Evolutionary conservation across 2,113 vertebrate species (phyloP), one percentile per base, ranked within the genome.

Genomic region (Manacus vitellinus): DNA sequence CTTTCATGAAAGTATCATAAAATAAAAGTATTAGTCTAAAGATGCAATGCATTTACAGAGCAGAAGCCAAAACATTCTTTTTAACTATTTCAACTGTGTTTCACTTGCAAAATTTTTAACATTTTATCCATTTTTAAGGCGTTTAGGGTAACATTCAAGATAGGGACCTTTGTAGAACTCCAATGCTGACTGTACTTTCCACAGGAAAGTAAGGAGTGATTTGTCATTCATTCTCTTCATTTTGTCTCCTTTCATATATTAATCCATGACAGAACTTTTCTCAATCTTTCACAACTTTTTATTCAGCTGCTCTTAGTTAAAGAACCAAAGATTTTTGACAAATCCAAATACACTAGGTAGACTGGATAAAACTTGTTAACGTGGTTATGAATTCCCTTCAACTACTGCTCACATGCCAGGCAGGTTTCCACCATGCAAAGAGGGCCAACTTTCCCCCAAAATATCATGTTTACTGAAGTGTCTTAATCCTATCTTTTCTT

Each of bases 371-470:
- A 35, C 19, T 35, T 39, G 11, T 33, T 67, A 63, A 63, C 0
- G 0, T 23, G 52, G 23, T 88, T 52, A 49, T 35, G 39, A 78
- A 93, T 37, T 58, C 58, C 37, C 31, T 88, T 70, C 19, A 58
- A 35, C 41, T 55, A 46, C 66, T 58, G n/a, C 0, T 1, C 31
- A 66, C 2, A 4, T 0, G 4, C 15, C 41, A 66, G 12, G 28
- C 28, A 62, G 85, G 51, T 22, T 77, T 47, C 67, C 59, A 41
- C n/a, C 20, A 35, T 0, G 6, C 19, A 82, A 76, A 79, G 19
- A 33, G 22, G 20, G 17, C 3, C 8, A 74, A 35, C 6, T 65
- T 71, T 28, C 37, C 44, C 46, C n/a, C 47, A 51, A 72, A 58
- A 56, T 10, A 85, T 0, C 17, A 20, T 2, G 21, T 63, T 85